Evolutionary conservation across 2,888 invertebrate genomes (phyloP).

Genomic region (Micoletzkya japonica): DNA sequence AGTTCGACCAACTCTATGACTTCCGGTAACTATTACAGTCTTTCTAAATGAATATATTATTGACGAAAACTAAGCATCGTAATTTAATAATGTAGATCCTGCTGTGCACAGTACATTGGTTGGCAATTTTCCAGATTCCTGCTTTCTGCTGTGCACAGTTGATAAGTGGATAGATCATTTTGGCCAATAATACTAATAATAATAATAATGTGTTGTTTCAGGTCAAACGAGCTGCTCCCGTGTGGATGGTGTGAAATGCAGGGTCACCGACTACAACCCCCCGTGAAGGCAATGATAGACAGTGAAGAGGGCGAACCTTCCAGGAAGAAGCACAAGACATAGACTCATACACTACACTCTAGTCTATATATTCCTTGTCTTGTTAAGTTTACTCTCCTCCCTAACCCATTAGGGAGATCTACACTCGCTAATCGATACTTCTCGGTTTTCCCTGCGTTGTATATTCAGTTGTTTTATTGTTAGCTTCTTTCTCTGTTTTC

Average conservation of each 20-base stretch:
- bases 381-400: neutral
- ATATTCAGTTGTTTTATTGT: too few relatives aligned
- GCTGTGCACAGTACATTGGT: too few relatives aligned
- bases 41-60: neutral
- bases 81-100: too few relatives aligned
- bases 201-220: too few relatives aligned
- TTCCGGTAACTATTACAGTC: slow-evolving; percentile 7
- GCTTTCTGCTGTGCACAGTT: neutral
- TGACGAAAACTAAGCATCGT: neutral
- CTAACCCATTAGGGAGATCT: neutral
- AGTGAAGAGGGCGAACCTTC: neutral
- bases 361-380: neutral
- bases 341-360: neutral
- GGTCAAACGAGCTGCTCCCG: slow-evolving; percentile 21
- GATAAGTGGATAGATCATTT: neutral
- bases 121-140: neutral
- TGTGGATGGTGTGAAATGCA: slow-evolving; percentile 20
- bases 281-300: neutral
- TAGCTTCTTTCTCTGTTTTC: too few relatives aligned
- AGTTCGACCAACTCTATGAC: slow-evolving; percentile 27
- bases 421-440: neutral
- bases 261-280: slow-evolving; percentile 12
- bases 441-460: too few relatives aligned
- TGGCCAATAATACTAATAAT: too few relatives aligned
- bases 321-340: neutral